phyloP scores from a whole-genome alignment of 37 sponge, comb jelly and placozoan genomes.

The Corticium candelabrum region DNA sequence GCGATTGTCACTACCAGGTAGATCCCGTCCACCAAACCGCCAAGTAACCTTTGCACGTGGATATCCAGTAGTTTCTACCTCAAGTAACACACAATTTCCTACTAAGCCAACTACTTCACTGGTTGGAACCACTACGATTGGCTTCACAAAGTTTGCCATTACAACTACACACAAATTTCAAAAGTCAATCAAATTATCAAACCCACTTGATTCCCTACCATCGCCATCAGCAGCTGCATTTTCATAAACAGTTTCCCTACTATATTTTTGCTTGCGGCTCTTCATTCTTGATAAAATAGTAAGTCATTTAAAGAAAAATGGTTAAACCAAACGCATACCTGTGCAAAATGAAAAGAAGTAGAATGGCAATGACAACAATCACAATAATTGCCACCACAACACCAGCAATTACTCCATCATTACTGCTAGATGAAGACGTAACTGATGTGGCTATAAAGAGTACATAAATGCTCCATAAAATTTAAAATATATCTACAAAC shows the following conservation, averaged over 20 bases:
- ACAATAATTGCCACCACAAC: neutral
- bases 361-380: neutral
- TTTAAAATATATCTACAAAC: no score
- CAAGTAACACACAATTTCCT: neutral
- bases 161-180: neutral
- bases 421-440: no score
- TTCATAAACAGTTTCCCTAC: no score
- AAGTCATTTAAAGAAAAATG: no score
- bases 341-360: neutral
- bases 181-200: neutral
- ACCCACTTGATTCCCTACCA: no score
- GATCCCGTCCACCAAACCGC: neutral
- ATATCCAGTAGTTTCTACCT: neutral
- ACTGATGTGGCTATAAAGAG: no score
- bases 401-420: neutral
- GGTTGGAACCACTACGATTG: neutral
- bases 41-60: neutral
- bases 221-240: no score
- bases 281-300: no score
- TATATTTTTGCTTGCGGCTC: no score
- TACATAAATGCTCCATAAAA: no score
- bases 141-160: neutral
- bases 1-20: neutral
- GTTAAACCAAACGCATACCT: neutral
- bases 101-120: neutral